These are phyloP conservation scores for Dasypus novemcinctus DNA, from an alignment of 2,113 vertebrate genomes.

Conservation along the genomic window DNA sequence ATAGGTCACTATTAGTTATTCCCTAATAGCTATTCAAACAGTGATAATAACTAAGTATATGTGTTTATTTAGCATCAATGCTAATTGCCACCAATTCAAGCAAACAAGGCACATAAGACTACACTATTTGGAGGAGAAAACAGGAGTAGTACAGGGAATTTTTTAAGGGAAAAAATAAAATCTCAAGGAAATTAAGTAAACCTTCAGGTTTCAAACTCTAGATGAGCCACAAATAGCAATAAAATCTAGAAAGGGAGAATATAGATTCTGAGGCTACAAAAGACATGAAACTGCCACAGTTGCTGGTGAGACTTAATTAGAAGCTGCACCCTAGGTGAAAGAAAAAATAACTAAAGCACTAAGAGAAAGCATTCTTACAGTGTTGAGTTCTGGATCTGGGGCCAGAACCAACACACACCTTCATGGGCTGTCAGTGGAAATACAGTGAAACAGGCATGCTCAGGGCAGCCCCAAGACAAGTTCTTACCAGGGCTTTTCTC, in stretches of 20 bases:
- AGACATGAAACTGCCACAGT: neutral
- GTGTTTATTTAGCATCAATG: neutral
- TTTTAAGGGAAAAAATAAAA: neutral
- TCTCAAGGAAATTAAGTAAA: constrained; percentile 7
- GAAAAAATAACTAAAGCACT: constrained; percentile 34
- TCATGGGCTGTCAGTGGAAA: neutral
- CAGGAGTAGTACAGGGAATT: neutral
- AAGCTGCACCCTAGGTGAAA: constrained; percentile 34
- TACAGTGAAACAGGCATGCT: neutral
- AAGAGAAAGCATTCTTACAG: constrained; percentile 10
- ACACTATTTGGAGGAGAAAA: neutral
- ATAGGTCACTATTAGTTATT: neutral
- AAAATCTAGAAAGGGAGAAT: neutral
- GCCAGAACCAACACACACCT: constrained; percentile 48
- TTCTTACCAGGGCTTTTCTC: neutral
- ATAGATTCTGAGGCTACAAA: neutral
- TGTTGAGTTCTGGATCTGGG: neutral
- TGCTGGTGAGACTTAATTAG: constrained; percentile 50
- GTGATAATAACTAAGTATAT: neutral
- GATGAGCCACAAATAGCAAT: neutral
- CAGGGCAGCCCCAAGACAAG: neutral
- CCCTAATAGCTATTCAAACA: neutral
- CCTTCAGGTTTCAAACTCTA: neutral
- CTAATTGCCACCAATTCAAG: neutral
- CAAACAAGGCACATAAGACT: neutral